Percentiles rank a stretch among this genome's conserved stretches.
Evolutionary conservation across 2,797 vertebrate species (phyloP).

Genomic region (Myotis planiceps): DNA sequence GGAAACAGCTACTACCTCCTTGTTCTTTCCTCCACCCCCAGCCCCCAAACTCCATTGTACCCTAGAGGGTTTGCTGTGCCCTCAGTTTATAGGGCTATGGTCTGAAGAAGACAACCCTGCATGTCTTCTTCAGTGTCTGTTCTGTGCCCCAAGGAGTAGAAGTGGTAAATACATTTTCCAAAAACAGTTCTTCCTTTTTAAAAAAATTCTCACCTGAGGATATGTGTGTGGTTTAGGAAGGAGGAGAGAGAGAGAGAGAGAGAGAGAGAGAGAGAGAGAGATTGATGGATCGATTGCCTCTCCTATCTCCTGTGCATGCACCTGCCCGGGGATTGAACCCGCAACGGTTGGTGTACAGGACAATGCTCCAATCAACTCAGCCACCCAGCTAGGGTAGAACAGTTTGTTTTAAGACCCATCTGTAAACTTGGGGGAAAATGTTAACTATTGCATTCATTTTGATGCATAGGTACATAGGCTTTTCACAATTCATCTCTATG

Average conservation of each 20-base stretch:
- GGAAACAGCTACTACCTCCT: not conserved
- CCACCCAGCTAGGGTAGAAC: not conserved
- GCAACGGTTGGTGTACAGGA: not conserved
- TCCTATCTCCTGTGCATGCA: not conserved
- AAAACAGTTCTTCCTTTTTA: not conserved
- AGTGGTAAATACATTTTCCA: not conserved
- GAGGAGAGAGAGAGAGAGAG: not conserved
- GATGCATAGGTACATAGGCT: not conserved
- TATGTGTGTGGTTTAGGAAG: not conserved
- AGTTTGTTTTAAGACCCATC: conserved; percentile 34
- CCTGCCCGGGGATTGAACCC: not conserved
- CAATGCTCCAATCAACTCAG: not conserved
- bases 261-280: no score
- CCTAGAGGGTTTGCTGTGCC: not conserved
- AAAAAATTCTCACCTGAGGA: not conserved
- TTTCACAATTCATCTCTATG: not conserved
- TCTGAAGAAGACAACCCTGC: not conserved
- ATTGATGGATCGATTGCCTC: not conserved
- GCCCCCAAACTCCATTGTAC: not conserved
- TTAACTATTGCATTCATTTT: conserved; percentile 6
- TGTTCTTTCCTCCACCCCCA: no score
- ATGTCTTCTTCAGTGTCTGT: not conserved
- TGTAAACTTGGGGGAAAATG: not conserved
- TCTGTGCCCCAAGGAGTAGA: not conserved
- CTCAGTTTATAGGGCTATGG: not conserved